Conservation (phyloP, 2,888 invertebrate genomes). For the Branchipolynoe longqiensis region DNA sequence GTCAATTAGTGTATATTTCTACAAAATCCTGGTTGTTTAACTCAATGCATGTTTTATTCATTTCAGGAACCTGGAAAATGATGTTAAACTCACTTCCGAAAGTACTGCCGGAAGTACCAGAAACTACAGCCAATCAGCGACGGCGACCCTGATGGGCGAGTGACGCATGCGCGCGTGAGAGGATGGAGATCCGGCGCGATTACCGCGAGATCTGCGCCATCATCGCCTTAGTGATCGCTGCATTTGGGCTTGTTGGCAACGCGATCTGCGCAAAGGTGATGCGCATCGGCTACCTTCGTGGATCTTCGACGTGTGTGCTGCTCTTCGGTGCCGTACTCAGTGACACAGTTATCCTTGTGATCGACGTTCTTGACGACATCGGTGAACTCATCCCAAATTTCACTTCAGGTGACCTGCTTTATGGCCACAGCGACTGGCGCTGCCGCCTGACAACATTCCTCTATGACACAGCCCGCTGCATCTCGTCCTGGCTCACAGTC, state of each 20-base stretch:
- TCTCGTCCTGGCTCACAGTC: conserved; percentile 65
- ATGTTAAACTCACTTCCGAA: too few species aligned
- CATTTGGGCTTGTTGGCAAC: conserved; percentile 53
- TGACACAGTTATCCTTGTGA: conserved; percentile 61
- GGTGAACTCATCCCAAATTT: conserved; percentile 46
- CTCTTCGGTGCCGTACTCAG: conserved; percentile 59
- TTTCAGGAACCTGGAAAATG: background rate
- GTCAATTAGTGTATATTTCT: too few species aligned
- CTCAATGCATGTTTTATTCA: too few species aligned
- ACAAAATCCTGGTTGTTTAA: too few species aligned
- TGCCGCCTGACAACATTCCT: conserved; percentile 63
- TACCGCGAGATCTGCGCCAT: conserved; percentile 36
- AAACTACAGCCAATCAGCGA: background rate
- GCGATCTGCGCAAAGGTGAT: conserved; percentile 38
- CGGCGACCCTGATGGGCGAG: background rate
- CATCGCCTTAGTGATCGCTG: conserved; percentile 17
- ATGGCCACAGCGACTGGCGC: conserved; percentile 62
- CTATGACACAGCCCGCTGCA: conserved; percentile 40
- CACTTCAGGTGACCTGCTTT: conserved; percentile 49
- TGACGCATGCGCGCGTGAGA: background rate
- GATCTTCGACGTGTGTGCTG: conserved; percentile 57
- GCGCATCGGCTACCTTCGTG: conserved; percentile 29
- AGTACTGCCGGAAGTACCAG: background rate
- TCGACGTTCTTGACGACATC: conserved; percentile 63
- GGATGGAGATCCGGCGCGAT: conserved; percentile 36